Evolutionary conservation across 2,888 invertebrate genomes (phyloP).

Genomic region (Petrolisthes cinctipes): DNA sequence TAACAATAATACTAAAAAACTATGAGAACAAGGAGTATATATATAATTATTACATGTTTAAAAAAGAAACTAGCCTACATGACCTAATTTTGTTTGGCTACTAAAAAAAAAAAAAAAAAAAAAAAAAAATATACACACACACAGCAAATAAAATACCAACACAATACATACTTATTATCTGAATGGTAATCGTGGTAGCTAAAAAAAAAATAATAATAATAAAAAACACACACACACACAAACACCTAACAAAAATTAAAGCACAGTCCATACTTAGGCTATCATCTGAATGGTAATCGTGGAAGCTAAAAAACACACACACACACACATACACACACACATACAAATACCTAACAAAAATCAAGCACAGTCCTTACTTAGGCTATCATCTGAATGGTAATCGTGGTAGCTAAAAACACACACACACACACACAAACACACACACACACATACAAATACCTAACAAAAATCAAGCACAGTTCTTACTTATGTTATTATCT

Average conservation of each 20-base stretch:
- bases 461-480: background rate
- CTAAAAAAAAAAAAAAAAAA: conserved; percentile 2
- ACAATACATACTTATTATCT: too few species aligned
- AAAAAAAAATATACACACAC: too few species aligned
- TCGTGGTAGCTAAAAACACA: too few species aligned
- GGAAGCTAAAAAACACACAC: conserved; percentile 16
- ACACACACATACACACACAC: conserved; percentile 26
- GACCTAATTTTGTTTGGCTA: too few species aligned
- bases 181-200: too few species aligned
- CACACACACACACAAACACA: conserved; percentile 27
- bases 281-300: background rate
- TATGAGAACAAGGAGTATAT: too few species aligned
- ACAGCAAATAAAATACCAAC: too few species aligned
- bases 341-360: background rate
- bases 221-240: background rate
- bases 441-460: background rate
- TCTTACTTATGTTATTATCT: background rate
- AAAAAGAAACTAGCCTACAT: too few species aligned
- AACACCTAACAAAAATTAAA: background rate
- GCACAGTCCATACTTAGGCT: background rate
- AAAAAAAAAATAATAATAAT: too few species aligned
- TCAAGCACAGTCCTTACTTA: background rate
- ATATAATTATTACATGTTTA: too few species aligned
- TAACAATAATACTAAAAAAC: too few species aligned
- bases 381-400: background rate